Base-by-base conservation (phyloP, 2,113 vertebrate species). In the Piprites chloris region DNA sequence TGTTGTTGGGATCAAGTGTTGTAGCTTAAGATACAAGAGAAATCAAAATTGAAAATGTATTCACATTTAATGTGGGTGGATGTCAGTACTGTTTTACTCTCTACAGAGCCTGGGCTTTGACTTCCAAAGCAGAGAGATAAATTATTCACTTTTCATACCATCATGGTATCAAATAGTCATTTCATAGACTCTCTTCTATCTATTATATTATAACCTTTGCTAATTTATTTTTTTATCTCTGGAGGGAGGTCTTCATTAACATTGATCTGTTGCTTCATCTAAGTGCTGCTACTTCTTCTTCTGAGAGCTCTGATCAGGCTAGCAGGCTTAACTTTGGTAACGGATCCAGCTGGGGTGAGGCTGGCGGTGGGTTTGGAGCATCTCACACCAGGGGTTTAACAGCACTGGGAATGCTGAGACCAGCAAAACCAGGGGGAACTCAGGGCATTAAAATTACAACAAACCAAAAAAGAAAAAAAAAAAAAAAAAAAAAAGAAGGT, bases 1-100 rank as follows among this genome's bases (percentile, higher is more conserved):
- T 89, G 32, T 93, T 93, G 88, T 92, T 95, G 79, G 66, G 79
- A 91, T 97, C 89, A 89, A 96, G 92, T 80, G 62, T 81, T 94
- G 68, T 22, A 91, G 86, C 37, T 89, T 92, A 82, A 96, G 83
- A 93, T 87, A 90, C 33, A 80, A 93, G 86, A 89, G 73, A 93
- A 97, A 96, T 95, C 75, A 91, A 89, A 90, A 89, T 55, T 83
- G 46, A 85, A 89, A 93, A 83, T 87, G 30, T 55, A 89, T 93
- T 93, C 68, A 53, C 46, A 92, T 88, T 92, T 87, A 89, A 76
- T 61, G 63, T 68, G 85, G 26, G 28, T 71, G 58, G 85, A 86
- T 41, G 81, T 93, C 47, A 63, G 53, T 20, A 56, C 66, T 88
- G 13, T 33, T 95, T 93, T 85, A 91, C 85, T 90, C 46, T 69